A percentile compares a stretch with the other conserved stretches of the same genome.
phyloP scores from a whole-genome alignment of 64 coral and sea anemone species.

The Stichodactyla mertensii region DNA sequence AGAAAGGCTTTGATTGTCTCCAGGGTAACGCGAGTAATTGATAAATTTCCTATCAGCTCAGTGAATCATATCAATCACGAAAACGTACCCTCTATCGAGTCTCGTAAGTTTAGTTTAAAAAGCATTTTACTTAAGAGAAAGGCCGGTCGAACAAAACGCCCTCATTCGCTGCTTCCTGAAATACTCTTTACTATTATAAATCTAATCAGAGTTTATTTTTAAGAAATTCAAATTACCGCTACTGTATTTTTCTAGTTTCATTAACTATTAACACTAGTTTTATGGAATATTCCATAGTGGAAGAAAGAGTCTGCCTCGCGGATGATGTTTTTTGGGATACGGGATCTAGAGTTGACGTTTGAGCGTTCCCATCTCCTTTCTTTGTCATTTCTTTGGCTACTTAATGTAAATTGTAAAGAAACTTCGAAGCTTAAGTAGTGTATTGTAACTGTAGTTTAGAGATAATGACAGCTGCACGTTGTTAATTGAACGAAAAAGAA shows the following conservation, averaged over 20 bases:
- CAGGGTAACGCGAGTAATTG: neutral
- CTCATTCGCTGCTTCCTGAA: neutral
- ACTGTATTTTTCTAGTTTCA: neutral
- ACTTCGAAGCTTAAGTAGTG: neutral
- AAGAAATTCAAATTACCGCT: neutral
- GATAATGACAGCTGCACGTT: neutral
- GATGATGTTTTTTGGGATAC: neutral
- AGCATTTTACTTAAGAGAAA: neutral
- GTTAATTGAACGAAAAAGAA: neutral
- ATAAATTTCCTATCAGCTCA: neutral
- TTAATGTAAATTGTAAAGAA: neutral
- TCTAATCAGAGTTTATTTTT: neutral
- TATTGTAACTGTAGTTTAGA: neutral
- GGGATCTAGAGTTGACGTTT: neutral
- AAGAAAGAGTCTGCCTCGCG: neutral
- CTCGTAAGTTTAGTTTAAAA: neutral
- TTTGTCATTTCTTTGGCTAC: neutral
- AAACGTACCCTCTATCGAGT: neutral
- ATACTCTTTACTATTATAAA: neutral
- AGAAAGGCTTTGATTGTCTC: neutral
- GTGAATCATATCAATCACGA: conserved; percentile 4
- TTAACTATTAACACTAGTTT: neutral
- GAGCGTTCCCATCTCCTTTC: neutral
- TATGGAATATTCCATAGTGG: neutral
- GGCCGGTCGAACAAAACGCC: neutral